A percentile compares a stretch with the other conserved stretches of the same genome.
phyloP scores from a whole-genome alignment of 2,797 vertebrate genomes.

The Pelodytes ibericus region DNA sequence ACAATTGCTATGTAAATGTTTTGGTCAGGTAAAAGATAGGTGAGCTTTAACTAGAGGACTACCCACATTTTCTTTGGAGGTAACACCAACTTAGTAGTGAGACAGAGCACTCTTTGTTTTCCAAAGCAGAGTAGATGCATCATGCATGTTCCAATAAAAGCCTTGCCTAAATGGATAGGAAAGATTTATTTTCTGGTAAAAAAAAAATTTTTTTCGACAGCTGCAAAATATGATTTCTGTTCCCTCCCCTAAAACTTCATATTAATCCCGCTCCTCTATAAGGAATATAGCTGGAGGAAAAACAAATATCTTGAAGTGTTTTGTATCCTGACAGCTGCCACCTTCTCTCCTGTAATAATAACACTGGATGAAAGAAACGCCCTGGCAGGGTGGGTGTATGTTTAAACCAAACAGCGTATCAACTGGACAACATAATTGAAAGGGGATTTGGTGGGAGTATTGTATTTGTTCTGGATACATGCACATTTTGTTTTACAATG shows the following conservation, averaged over 20 bases:
- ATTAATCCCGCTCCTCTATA: not conserved
- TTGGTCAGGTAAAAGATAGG: too few relatives aligned
- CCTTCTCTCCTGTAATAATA: not conserved
- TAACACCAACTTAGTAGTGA: too few relatives aligned
- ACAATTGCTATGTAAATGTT: too few relatives aligned
- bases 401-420: not conserved
- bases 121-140: too few relatives aligned
- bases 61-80: too few relatives aligned
- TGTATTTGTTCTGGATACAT: not conserved
- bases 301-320: not conserved
- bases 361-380: not conserved
- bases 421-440: not conserved
- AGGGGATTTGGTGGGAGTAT: not conserved
- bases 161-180: too few relatives aligned
- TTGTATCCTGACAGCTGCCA: slow-evolving; percentile 24
- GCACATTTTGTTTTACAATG: not conserved
- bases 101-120: too few relatives aligned
- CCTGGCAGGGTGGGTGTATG: not conserved
- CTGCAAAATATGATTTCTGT: not conserved
- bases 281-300: not conserved
- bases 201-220: not conserved
- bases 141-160: too few relatives aligned
- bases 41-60: too few relatives aligned
- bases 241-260: not conserved
- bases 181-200: too few relatives aligned